A percentile compares a stretch with the other conserved stretches of the same genome.
Evolutionary conservation across 1,140 invertebrate species (phyloP).

Genomic region (Neodiprion pinetum): DNA sequence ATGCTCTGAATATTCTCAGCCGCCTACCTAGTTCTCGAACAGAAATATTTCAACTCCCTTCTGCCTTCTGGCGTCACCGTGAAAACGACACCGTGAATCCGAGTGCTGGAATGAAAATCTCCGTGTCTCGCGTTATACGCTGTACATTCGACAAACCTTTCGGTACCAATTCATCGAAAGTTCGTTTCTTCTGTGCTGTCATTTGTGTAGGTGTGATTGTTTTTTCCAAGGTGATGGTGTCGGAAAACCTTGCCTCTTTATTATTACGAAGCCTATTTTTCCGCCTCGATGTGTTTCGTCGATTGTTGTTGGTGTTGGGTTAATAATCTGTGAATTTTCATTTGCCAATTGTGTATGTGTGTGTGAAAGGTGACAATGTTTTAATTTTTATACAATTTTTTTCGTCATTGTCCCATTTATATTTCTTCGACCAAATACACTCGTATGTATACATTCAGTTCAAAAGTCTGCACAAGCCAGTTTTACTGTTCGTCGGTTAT

Average conservation of each 20-base stretch:
- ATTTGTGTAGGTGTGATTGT: slow-evolving; percentile 1
- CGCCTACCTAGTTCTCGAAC: neutral
- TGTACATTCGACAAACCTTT: slow-evolving; percentile 8
- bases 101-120: slow-evolving; percentile 20
- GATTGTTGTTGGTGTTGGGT: no score
- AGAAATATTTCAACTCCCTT: neutral
- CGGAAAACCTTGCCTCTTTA: neutral
- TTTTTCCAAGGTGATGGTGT: neutral
- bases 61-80: neutral
- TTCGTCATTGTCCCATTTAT: no score
- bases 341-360: no score
- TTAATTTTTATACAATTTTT: no score
- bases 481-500: neutral
- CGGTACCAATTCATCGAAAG: neutral
- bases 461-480: no score
- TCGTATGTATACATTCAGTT: no score
- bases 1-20: no score
- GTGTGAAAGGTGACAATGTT: no score
- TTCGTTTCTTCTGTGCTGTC: neutral
- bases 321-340: no score
- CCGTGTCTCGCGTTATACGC: slow-evolving; percentile 8
- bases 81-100: slow-evolving; percentile 8
- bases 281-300: no score
- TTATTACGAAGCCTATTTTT: no score
- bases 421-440: no score